These are phyloP conservation scores for Drosophila repletoides DNA, from an alignment of 1,140 invertebrate species.

Conservation along the genomic window DNA sequence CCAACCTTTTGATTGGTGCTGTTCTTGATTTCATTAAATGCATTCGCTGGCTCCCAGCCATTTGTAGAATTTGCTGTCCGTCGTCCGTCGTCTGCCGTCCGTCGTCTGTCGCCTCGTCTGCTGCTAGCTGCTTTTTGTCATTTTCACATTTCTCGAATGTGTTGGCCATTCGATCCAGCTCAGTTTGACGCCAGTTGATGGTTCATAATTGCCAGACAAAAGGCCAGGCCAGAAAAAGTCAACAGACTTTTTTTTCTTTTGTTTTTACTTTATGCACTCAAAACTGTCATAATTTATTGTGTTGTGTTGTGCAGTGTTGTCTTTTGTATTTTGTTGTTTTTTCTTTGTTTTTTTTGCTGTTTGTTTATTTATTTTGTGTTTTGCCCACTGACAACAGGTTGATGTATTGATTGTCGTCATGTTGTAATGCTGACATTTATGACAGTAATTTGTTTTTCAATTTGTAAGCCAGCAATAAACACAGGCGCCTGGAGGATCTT, in stretches of 20 bases:
- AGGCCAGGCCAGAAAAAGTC: constrained; percentile 23
- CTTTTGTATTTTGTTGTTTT: constrained; percentile 7
- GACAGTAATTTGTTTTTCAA: constrained; percentile 80
- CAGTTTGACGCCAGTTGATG: constrained; percentile 44
- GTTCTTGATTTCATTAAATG: constrained; percentile 72
- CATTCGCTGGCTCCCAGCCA: constrained; percentile 48
- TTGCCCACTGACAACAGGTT: constrained; percentile 61
- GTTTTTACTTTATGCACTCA: constrained; percentile 49
- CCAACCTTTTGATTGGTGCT: constrained; percentile 40
- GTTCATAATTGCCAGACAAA: constrained; percentile 47
- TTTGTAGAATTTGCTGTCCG: constrained; percentile 41
- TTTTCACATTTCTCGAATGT: constrained; percentile 59
- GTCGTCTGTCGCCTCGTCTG: not conserved
- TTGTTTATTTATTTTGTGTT: constrained; percentile 28
- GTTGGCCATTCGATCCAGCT: constrained; percentile 37
- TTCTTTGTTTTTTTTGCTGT: constrained; percentile 13
- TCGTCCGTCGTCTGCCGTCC: not conserved
- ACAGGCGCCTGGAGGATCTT: constrained; percentile 18
- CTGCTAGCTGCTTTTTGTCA: constrained; percentile 29
- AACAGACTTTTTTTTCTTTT: constrained; percentile 19
- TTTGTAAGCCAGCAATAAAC: constrained; percentile 57
- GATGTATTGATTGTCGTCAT: constrained; percentile 77
- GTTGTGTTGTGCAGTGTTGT: constrained; percentile 13
- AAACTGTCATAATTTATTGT: constrained; percentile 77
- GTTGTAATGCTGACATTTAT: constrained; percentile 79